These are phyloP conservation scores for Chascanopsetta lugubris DNA, from an alignment of 2,113 vertebrate genomes.

Conservation along the genomic window DNA sequence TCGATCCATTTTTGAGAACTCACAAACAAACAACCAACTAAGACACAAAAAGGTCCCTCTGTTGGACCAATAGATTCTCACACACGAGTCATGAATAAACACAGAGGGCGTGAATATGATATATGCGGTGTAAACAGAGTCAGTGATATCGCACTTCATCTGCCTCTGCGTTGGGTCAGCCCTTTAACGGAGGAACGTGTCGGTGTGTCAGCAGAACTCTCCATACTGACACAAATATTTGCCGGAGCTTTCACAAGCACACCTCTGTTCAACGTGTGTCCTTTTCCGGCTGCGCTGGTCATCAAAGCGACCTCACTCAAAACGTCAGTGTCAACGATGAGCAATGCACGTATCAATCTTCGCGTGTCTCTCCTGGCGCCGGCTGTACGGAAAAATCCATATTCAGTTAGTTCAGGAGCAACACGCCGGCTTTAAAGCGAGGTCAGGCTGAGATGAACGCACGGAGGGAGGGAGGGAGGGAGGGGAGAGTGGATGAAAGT, in stretches of 20 bases:
- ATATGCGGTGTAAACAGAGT: too few species aligned
- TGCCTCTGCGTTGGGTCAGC: background rate
- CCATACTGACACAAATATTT: constrained; percentile 38
- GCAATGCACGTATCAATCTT: constrained; percentile 68
- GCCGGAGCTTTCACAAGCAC: constrained; percentile 11
- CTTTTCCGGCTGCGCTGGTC: constrained; percentile 17
- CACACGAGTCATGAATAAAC: too few species aligned
- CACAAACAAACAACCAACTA: too few species aligned
- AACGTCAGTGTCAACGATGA: constrained; percentile 53
- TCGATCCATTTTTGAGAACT: too few species aligned
- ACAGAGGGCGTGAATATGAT: too few species aligned
- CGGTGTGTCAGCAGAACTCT: background rate
- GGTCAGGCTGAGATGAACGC: constrained; percentile 67
- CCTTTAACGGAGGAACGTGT: background rate
- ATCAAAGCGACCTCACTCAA: constrained; percentile 57
- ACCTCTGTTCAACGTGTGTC: constrained; percentile 32
- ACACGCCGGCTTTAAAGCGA: constrained; percentile 36
- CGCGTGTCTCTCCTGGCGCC: constrained; percentile 27
- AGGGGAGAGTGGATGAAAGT: background rate
- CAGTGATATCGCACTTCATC: constrained; percentile 3
- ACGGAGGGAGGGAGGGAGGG: background rate
- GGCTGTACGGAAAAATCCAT: constrained; percentile 63
- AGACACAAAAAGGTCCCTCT: too few species aligned
- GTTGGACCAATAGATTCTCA: too few species aligned
- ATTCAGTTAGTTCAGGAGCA: constrained; percentile 51